Conservation (phyloP, 2,888 invertebrate species). For the Drosophila formosana region DNA sequence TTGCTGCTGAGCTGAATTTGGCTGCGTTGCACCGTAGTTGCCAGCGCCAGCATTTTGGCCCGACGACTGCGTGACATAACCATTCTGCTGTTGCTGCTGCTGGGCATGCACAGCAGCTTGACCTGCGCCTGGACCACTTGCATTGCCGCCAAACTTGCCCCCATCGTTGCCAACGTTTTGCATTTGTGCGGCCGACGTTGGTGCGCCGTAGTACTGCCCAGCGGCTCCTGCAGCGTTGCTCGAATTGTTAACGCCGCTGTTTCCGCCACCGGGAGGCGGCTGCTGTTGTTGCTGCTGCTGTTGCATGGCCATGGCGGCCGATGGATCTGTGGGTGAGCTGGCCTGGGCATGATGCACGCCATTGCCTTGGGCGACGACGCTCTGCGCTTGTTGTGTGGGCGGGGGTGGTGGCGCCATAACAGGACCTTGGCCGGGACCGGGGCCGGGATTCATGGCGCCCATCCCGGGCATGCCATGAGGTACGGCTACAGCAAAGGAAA, state of each 20-base stretch:
- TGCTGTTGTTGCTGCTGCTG: conserved; percentile 76
- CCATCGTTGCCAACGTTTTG: conserved; percentile 80
- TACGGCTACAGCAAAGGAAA: conserved; percentile 72
- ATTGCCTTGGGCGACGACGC: conserved; percentile 74
- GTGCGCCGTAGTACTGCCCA: conserved; percentile 74
- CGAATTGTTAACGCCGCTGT: conserved; percentile 66
- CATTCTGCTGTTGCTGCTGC: conserved; percentile 82
- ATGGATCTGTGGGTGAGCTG: conserved; percentile 80
- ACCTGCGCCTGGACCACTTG: conserved; percentile 53
- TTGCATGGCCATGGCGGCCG: conserved; percentile 76
- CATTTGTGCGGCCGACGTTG: conserved; percentile 79
- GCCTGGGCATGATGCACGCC: conserved; percentile 81
- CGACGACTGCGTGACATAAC: conserved; percentile 81
- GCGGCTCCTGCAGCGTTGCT: conserved; percentile 59
- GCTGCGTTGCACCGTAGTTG: conserved; percentile 63
- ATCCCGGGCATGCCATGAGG: conserved; percentile 84
- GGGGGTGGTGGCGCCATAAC: conserved; percentile 84
- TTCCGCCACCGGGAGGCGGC: conserved; percentile 55
- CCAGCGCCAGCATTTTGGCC: conserved; percentile 55
- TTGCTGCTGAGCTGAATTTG: conserved; percentile 14
- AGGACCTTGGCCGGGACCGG: conserved; percentile 80
- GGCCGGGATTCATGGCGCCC: conserved; percentile 82
- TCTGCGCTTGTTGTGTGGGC: conserved; percentile 79
- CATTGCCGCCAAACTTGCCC: conserved; percentile 76
- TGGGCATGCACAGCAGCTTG: conserved; percentile 40